A percentile compares a stretch with the other conserved stretches of the same genome.
Conservation (phyloP, 1,140 invertebrate genomes). For the Aphidius ervi region DNA sequence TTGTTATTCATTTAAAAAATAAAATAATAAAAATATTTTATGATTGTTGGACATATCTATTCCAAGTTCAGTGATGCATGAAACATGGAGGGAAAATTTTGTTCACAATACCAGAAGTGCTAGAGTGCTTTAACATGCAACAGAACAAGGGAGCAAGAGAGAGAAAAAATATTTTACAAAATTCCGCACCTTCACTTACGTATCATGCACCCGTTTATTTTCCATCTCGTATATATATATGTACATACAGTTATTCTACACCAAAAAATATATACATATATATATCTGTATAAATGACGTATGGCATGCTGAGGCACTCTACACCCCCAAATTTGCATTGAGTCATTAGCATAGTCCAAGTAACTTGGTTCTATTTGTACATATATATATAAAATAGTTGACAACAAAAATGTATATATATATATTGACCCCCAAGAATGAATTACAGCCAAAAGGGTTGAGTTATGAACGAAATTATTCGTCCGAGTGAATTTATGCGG, state of each 20-base stretch:
- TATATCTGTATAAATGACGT: too few relatives aligned
- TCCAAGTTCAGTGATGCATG: too few relatives aligned
- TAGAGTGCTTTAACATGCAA: too few relatives aligned
- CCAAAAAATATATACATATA: too few relatives aligned
- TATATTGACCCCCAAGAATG: slow-evolving; percentile 19
- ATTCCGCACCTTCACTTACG: slow-evolving; percentile 22
- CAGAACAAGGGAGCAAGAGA: too few relatives aligned
- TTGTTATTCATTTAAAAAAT: too few relatives aligned
- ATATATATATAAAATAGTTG: not conserved
- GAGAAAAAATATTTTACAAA: slow-evolving; percentile 1
- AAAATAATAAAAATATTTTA: too few relatives aligned
- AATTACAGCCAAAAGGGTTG: slow-evolving; percentile 41
- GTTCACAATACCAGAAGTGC: too few relatives aligned
- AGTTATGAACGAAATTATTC: slow-evolving; percentile 47
- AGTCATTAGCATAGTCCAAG: slow-evolving; percentile 36
- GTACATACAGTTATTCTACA: too few relatives aligned
- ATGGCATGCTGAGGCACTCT: slow-evolving; percentile 3
- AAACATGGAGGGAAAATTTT: not conserved
- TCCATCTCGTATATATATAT: not conserved
- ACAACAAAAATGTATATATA: not conserved
- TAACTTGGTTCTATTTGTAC: slow-evolving; percentile 20
- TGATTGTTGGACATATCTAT: too few relatives aligned
- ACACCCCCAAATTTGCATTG: slow-evolving; percentile 36
- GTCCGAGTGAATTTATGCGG: slow-evolving; percentile 42
- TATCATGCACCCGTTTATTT: slow-evolving; percentile 23